Conservation (phyloP, 2,113 vertebrate species). For the Epinephelus lanceolatus region DNA sequence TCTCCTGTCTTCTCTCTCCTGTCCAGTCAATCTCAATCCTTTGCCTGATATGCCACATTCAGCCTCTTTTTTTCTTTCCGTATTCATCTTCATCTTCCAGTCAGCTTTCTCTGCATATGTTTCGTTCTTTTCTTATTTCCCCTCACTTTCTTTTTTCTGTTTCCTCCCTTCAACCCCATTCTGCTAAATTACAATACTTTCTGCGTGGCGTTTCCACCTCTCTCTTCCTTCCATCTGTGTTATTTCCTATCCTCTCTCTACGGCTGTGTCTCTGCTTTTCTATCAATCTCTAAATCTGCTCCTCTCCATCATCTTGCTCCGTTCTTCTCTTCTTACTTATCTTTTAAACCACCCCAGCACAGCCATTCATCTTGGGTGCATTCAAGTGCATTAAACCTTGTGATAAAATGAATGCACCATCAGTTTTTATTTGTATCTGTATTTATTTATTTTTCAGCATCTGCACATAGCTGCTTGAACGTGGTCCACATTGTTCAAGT, state of each 20-base stretch:
- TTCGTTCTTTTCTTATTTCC: slow-evolving; percentile 32
- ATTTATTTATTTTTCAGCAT: neutral
- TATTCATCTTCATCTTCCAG: slow-evolving; percentile 36
- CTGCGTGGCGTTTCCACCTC: slow-evolving; percentile 4
- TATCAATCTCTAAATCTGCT: slow-evolving; percentile 46
- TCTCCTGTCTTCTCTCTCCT: slow-evolving; percentile 11
- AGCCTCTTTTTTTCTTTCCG: neutral
- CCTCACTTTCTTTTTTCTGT: slow-evolving; percentile 2
- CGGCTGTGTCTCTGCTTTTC: slow-evolving; percentile 22
- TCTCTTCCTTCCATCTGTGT: slow-evolving; percentile 44
- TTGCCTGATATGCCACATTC: slow-evolving; percentile 15
- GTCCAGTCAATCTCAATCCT: neutral
- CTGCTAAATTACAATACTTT: slow-evolving; percentile 34
- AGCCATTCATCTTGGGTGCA: slow-evolving; percentile 52
- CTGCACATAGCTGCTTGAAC: slow-evolving; percentile 19
- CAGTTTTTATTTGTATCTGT: slow-evolving; percentile 36
- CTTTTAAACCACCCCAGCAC: slow-evolving; percentile 44
- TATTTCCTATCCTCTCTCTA: slow-evolving; percentile 12
- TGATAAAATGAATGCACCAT: slow-evolving; percentile 47
- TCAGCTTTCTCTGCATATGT: slow-evolving; percentile 10
- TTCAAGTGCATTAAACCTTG: slow-evolving; percentile 47
- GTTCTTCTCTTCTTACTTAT: slow-evolving; percentile 55
- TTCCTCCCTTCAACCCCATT: neutral
- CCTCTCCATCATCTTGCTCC: slow-evolving; percentile 44
- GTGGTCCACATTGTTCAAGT: slow-evolving; percentile 20